phyloP scores from a whole-genome alignment of 2,888 invertebrate species.

The Conomelus anceps region DNA sequence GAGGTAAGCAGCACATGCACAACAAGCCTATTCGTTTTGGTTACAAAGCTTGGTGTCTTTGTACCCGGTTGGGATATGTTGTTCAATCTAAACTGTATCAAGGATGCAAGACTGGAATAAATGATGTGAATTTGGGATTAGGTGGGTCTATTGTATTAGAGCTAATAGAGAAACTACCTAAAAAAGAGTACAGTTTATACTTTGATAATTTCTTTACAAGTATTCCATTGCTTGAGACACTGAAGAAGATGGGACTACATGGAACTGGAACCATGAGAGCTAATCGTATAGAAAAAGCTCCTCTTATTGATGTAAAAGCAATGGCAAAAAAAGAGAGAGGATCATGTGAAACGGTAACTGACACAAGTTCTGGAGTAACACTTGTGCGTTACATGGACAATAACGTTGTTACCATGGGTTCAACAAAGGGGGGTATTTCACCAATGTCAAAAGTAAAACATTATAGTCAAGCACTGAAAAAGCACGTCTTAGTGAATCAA shows the following conservation, averaged over 20 bases:
- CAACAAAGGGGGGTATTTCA: background rate
- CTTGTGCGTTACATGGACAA: conserved; percentile 7
- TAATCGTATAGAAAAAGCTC: conserved; percentile 5
- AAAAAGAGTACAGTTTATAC: background rate
- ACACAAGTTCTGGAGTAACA: background rate
- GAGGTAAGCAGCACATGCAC: conserved; percentile 18
- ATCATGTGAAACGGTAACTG: background rate
- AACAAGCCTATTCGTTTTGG: conserved; percentile 13
- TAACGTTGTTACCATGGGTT: conserved; percentile 1
- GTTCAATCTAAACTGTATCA: conserved; percentile 2
- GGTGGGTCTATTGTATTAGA: background rate
- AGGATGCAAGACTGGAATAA: background rate
- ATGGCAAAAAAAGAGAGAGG: background rate
- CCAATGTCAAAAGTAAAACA: background rate
- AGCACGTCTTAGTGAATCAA: background rate
- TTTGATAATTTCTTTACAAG: conserved; percentile 9
- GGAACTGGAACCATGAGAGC: conserved; percentile 1
- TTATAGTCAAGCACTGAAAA: background rate
- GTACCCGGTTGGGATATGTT: conserved; percentile 2
- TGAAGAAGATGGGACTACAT: background rate
- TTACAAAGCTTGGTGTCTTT: conserved; percentile 9
- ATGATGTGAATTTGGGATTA: background rate
- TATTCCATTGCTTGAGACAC: background rate
- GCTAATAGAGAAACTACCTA: conserved; percentile 2
- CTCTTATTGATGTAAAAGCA: background rate